These are phyloP conservation scores for Sinelater perroti DNA, from an alignment of 2,888 invertebrate genomes.

Conservation along the genomic window DNA sequence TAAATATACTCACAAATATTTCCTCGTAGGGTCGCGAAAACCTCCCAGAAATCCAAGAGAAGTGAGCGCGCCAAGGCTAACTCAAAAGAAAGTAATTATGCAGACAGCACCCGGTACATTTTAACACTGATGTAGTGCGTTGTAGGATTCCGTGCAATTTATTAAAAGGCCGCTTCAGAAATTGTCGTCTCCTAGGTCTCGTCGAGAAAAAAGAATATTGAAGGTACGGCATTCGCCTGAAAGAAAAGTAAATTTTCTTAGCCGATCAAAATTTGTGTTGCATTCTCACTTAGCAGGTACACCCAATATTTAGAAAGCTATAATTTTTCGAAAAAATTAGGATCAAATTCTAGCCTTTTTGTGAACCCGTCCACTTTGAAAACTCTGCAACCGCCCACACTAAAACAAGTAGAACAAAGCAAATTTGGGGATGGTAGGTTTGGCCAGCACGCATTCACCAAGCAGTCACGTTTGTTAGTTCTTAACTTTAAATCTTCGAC, in stretches of 20 bases:
- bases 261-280: not conserved
- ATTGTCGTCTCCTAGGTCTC: not conserved
- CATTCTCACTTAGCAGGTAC: not conserved
- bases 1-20: too few relatives aligned
- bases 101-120: too few relatives aligned
- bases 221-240: too few relatives aligned
- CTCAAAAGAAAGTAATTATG: constrained; percentile 1
- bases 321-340: not conserved
- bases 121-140: too few relatives aligned
- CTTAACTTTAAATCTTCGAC: too few relatives aligned
- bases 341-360: constrained; percentile 7
- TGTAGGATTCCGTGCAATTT: too few relatives aligned
- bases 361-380: not conserved
- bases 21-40: constrained; percentile 13
- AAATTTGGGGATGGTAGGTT: not conserved
- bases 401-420: not conserved
- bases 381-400: not conserved
- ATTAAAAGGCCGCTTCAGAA: not conserved
- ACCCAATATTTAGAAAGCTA: not conserved
- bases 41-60: constrained; percentile 15
- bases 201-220: not conserved
- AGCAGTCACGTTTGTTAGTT: too few relatives aligned
- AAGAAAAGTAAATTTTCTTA: too few relatives aligned
- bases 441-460: not conserved
- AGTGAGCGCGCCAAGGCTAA: not conserved